Percentiles rank a stretch among this genome's conserved stretches.
phyloP scores from a whole-genome alignment of 1,140 invertebrate genomes.

The Planococcus citri region DNA sequence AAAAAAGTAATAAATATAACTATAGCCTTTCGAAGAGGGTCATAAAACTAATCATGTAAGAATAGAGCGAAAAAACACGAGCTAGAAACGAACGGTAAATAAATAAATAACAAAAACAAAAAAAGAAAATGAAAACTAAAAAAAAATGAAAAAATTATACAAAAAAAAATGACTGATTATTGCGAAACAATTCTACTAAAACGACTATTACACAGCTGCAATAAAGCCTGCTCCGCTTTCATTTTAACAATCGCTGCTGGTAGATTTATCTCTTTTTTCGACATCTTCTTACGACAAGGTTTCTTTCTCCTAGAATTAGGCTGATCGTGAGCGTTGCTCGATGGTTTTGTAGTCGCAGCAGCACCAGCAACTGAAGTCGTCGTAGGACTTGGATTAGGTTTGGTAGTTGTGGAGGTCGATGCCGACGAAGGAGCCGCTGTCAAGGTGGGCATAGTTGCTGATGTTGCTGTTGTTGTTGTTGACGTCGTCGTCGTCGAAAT shows the following conservation, averaged over 20 bases:
- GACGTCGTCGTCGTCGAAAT: no score
- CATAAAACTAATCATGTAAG: no score
- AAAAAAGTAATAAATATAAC: no score
- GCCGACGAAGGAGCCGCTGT: neutral
- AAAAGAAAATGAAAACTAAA: no score
- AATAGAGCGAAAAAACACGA: no score
- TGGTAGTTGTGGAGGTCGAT: neutral
- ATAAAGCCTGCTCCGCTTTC: neutral
- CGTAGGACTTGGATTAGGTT: neutral
- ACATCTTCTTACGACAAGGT: constrained; percentile 11
- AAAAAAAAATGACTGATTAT: neutral
- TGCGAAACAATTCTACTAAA: neutral
- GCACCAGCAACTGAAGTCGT: neutral
- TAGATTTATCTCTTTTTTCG: neutral
- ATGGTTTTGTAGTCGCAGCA: no score
- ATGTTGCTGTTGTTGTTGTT: no score
- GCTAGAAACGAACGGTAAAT: no score
- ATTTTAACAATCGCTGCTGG: neutral
- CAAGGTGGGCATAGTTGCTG: no score
- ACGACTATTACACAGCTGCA: neutral
- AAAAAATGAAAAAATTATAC: no score
- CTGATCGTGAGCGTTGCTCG: neutral
- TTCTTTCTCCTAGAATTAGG: neutral
- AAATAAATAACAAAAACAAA: no score
- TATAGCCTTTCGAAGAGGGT: no score